Percentiles rank a stretch among this genome's conserved stretches.
These are phyloP conservation scores for Pecten maximus DNA, from an alignment of 2,888 invertebrate genomes.

Conservation along the genomic window DNA sequence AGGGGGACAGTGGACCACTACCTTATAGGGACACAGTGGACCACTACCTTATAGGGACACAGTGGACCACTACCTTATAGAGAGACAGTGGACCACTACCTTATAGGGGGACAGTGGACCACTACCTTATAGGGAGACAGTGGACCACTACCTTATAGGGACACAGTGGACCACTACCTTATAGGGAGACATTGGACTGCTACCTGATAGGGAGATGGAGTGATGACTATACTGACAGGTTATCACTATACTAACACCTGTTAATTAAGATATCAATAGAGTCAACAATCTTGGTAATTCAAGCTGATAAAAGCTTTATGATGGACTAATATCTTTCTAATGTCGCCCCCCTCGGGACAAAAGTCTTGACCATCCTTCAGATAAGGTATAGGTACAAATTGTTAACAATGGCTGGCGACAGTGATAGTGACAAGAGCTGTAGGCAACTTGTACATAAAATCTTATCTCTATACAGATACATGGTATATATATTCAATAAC, in stretches of 20 bases:
- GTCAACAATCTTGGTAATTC: background rate
- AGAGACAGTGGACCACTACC: no score
- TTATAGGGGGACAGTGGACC: no score
- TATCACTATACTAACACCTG: background rate
- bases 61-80: no score
- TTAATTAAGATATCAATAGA: background rate
- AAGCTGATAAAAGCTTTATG: background rate
- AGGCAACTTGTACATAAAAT: background rate
- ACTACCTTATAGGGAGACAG: no score
- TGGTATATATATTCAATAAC: background rate
- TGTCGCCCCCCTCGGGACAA: background rate
- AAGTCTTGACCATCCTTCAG: background rate
- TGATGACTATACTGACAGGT: no score
- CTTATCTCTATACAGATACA: background rate
- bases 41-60: no score
- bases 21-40: no score
- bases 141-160: no score
- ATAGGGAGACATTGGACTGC: no score
- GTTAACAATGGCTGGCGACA: background rate
- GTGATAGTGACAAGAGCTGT: background rate
- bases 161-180: no score
- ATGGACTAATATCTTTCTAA: background rate
- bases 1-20: no score
- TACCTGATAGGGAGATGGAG: no score
- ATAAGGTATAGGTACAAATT: conserved; percentile 16